Percentiles rank a stretch among this genome's conserved stretches.
phyloP scores from a whole-genome alignment of 1,140 invertebrate genomes.

The Saxidomus purpurata region DNA sequence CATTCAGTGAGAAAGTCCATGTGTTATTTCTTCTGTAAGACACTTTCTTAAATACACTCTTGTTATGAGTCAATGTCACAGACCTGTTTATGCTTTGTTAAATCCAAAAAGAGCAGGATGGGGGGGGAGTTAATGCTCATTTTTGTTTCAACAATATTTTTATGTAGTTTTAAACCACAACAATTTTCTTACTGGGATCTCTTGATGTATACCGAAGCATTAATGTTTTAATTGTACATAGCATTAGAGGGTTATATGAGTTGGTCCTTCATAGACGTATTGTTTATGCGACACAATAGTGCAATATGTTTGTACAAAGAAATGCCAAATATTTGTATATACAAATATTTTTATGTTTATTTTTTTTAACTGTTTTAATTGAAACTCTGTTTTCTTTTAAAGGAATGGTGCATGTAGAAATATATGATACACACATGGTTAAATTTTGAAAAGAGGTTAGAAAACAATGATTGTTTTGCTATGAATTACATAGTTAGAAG shows the following conservation, averaged over 20 bases:
- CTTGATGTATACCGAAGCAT: constrained; percentile 37
- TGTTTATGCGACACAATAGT: constrained; percentile 43
- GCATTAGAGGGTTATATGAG: background rate
- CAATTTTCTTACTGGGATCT: constrained; percentile 51
- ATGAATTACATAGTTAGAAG: background rate
- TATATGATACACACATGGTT: background rate
- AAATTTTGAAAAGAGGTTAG: background rate
- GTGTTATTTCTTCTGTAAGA: too few species aligned
- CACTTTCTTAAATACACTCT: too few species aligned
- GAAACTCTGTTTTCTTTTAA: constrained; percentile 65
- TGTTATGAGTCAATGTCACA: too few species aligned
- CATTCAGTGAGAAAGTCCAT: too few species aligned
- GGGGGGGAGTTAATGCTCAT: constrained; percentile 4
- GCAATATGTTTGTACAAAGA: constrained; percentile 68
- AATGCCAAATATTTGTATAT: constrained; percentile 68
- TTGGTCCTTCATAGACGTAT: background rate
- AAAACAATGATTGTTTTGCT: background rate
- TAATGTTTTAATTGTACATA: constrained; percentile 52
- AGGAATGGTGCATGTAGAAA: constrained; percentile 6
- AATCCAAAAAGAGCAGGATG: too few species aligned
- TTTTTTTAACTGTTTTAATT: constrained; percentile 52
- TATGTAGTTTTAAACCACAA: constrained; percentile 25
- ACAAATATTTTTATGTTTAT: constrained; percentile 69
- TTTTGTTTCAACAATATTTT: constrained; percentile 27
- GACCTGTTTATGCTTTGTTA: too few species aligned